A percentile compares a stretch with the other conserved stretches of the same genome.
phyloP scores from a whole-genome alignment of 1,140 invertebrate species.

The Frieseomelitta varia region DNA sequence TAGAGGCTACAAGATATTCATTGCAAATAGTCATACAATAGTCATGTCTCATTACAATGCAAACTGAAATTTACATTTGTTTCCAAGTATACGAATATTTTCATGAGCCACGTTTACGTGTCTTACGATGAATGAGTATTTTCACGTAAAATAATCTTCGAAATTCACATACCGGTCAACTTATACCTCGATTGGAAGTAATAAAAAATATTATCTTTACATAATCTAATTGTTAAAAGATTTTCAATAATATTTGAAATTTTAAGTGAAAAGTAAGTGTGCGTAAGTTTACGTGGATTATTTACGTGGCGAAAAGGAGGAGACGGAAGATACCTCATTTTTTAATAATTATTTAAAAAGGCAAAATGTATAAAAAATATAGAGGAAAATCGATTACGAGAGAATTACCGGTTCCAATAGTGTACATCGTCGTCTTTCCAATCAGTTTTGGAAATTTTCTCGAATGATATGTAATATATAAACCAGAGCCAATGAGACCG shows the following conservation, averaged over 20 bases:
- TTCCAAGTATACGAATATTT: neutral
- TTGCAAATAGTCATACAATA: neutral
- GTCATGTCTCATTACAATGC: too few species aligned
- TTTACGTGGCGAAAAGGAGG: neutral
- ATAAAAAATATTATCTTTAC: neutral
- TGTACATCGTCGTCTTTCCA: conserved; percentile 70
- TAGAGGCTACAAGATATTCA: neutral
- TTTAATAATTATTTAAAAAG: neutral
- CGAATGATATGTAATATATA: conserved; percentile 76
- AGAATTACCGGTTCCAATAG: conserved; percentile 67
- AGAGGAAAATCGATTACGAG: neutral
- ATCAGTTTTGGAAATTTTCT: conserved; percentile 69
- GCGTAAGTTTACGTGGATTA: neutral
- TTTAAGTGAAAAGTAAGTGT: neutral
- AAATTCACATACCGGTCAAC: neutral
- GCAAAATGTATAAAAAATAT: neutral
- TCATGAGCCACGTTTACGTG: neutral
- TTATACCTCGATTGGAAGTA: neutral
- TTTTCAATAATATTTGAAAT: neutral
- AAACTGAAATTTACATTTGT: too few species aligned
- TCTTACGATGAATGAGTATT: neutral
- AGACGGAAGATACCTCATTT: neutral
- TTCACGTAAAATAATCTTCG: neutral
- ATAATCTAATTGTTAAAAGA: neutral
- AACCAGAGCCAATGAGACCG: conserved; percentile 77